A percentile compares a stretch with the other conserved stretches of the same genome.
Conservation (phyloP, 2,888 invertebrate species). For the Thereva nobilitata region DNA sequence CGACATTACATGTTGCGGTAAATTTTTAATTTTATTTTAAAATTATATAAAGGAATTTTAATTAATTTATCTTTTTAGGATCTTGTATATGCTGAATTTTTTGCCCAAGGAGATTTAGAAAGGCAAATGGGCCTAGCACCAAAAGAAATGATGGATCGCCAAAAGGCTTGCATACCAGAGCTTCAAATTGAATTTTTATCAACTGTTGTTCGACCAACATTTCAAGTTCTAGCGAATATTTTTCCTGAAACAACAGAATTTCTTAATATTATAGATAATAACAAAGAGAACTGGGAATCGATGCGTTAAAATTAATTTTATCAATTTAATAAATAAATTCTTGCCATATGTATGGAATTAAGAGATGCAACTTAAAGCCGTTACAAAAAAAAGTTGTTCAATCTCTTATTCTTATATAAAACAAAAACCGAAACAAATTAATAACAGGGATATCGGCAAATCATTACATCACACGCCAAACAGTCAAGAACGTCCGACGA, state of each 20-base stretch:
- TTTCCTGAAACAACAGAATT: constrained; percentile 40
- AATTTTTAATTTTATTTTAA: constrained; percentile 44
- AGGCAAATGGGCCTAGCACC: constrained; percentile 76
- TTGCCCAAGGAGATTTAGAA: constrained; percentile 84
- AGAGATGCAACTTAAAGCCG: too few relatives aligned
- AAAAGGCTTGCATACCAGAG: constrained; percentile 79
- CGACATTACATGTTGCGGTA: constrained; percentile 61
- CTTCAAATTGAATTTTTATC: constrained; percentile 75
- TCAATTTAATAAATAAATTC: not conserved
- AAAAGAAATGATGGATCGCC: constrained; percentile 77
- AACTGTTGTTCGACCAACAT: constrained; percentile 43
- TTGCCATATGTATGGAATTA: too few relatives aligned
- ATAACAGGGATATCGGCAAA: too few relatives aligned
- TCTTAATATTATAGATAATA: constrained; percentile 38
- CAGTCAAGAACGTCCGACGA: too few relatives aligned
- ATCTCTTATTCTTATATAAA: too few relatives aligned
- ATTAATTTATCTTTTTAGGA: constrained; percentile 59
- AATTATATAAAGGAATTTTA: constrained; percentile 45
- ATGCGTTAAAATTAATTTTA: not conserved
- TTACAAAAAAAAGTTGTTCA: too few relatives aligned
- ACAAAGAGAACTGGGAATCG: constrained; percentile 4
- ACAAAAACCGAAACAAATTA: too few relatives aligned
- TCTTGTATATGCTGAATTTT: constrained; percentile 80
- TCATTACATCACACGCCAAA: too few relatives aligned
- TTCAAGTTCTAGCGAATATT: constrained; percentile 39